Conservation (phyloP, 2,113 vertebrate genomes). For the Ranitomeya variabilis region DNA sequence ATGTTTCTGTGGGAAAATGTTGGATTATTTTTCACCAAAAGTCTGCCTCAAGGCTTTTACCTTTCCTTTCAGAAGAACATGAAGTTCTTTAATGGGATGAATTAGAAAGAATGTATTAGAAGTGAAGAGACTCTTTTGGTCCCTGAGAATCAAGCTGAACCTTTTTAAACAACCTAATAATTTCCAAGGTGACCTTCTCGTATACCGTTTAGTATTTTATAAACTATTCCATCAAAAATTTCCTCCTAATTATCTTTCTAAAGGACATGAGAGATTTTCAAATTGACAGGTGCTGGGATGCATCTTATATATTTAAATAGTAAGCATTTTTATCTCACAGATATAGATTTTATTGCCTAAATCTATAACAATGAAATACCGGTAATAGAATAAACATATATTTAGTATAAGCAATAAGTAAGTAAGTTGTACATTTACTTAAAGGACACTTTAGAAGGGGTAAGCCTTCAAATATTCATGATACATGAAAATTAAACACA, state of each 20-base stretch:
- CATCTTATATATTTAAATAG: background rate
- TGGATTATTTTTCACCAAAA: slow-evolving; percentile 11
- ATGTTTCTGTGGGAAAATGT: background rate
- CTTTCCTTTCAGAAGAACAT: background rate
- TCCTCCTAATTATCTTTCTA: background rate
- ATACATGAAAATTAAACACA: too few relatives aligned
- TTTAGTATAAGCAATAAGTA: too few relatives aligned
- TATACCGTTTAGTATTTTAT: slow-evolving; percentile 5
- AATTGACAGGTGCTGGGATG: background rate
- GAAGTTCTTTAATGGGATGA: background rate
- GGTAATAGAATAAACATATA: background rate
- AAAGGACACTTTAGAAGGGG: too few relatives aligned
- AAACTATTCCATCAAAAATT: background rate
- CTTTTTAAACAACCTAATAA: slow-evolving; percentile 2
- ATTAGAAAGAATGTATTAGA: background rate
- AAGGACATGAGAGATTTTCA: background rate
- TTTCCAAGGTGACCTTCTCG: slow-evolving; percentile 10
- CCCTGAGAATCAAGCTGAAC: background rate
- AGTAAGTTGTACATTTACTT: too few relatives aligned
- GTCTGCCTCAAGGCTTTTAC: slow-evolving; percentile 4
- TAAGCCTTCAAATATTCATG: too few relatives aligned
- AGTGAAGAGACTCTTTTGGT: slow-evolving; percentile 1
- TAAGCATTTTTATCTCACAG: background rate
- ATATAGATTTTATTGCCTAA: background rate
- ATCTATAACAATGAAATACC: background rate